Evolutionary conservation across 2,888 invertebrate genomes (phyloP), one percentile per base, ranked within the genome.

Genomic region (Biston stratarius): DNA sequence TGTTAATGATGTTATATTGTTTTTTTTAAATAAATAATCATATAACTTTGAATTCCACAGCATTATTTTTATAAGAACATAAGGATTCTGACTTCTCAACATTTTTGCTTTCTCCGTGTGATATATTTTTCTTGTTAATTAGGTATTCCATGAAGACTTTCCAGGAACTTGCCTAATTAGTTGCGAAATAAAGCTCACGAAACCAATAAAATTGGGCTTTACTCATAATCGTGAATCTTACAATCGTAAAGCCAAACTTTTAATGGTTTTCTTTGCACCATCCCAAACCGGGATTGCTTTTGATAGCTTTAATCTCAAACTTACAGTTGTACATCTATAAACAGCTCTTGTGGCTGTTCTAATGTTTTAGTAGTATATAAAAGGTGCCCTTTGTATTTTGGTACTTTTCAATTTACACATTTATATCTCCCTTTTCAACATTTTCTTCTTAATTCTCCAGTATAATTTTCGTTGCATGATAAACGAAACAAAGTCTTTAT

Each of bases 101-200:
- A 36, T 45, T 49, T 9, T 58, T 38, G 15, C 40, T 14, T 44
- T 42, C 14, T 12, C 10, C 34, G 38, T 33, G 11, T 11, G 42
- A 33, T 36, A 52, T 58, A 42, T 61, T 65, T 60, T 12, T n/a
- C 15, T 61, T 62, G 34, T 49, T 47, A 52, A 52, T 59, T 42
- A 66, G 33, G 53, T 60, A 60, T 64, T 58, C 61, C 34, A 62
- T 65, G 59, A 67, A 55, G 44, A 55, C 67, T 70, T 56, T 47
- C 49, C 45, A 63, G 14, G 11, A 67, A 70, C 62, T 73, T 70
- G 58, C 67, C 53, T 57, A 72, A 72, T 70, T 65, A 72, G 59
- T 74, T 69, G 15, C 53, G 40, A 71, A 62, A 60, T 71, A 62
- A 67, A 65, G 55, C 61, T 70, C 61, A 47, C 55, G 56, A 57